Evolutionary conservation across 2,888 invertebrate species (phyloP), one percentile per base, ranked within the genome.

Genomic region (Melangyna quadrimaculata): DNA sequence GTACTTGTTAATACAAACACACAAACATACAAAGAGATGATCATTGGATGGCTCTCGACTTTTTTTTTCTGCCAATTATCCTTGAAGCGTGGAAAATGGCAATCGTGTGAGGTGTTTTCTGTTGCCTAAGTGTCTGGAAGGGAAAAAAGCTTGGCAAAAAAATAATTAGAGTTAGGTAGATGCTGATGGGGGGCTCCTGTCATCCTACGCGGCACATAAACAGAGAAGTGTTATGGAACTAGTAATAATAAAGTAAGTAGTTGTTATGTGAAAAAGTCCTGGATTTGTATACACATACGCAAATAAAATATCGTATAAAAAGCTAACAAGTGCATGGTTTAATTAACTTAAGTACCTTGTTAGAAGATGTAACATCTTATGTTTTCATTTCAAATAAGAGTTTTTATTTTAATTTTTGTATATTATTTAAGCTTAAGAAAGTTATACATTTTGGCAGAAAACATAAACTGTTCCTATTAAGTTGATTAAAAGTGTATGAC

Each of bases 101-200:
- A 83, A 70, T 37, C 48, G 78, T 43, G 74, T 63, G 70, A 79
- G 78, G 74, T 70, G 79, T 70, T 63, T 51, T 83, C 48, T 40
- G 79, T 24, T 79, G 83, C 83, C 83, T 67, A 83, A 83, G 79
- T 78, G 83, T 83, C 83, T 83, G 83, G 70, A 83, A 83, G 22
- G 32, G 17, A 48, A 37, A 35, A 78, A 51, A 53, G 45, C 57
- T 45, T 29, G 43, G 67, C 51, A 53, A 43, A 53, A 24, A 67
- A 35, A 70, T 35, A 22, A 69, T 73, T 43, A 37, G 45, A 61
- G 65, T 67, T 69, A 71, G 51, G 67, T 37, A 29, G 8, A 8
- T 19, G n/a, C 24, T 32, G 19, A 40, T 45, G 70, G 8, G 27
- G 14, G 37, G 19, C 24, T 24, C 61, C 24, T 45, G 10, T 17